Evolutionary conservation across 2,113 vertebrate genomes (phyloP).

Genomic region (rabbit (Oryctolagus cuniculus)): DNA sequence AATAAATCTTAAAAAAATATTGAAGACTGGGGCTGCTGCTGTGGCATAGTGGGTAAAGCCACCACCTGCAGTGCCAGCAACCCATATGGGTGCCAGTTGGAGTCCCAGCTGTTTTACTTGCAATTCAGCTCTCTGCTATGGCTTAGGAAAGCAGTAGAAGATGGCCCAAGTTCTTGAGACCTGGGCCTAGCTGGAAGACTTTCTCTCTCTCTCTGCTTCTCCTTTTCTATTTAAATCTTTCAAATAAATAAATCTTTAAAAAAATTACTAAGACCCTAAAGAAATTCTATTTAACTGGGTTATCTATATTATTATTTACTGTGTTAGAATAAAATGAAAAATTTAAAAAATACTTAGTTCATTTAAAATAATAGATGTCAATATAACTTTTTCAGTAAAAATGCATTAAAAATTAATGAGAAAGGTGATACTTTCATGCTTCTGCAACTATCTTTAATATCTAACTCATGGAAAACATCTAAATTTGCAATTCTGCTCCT

Average conservation of each 20-base stretch:
- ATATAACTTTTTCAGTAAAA: slow-evolving; percentile 19
- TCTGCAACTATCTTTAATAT: slow-evolving; percentile 39
- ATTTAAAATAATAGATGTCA: slow-evolving; percentile 12
- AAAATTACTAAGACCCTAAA: slow-evolving; percentile 35
- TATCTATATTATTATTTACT: slow-evolving; percentile 31
- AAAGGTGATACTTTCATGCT: slow-evolving; percentile 40
- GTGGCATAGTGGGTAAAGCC: too few relatives aligned
- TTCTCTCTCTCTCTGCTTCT: background rate
- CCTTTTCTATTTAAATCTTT: too few relatives aligned
- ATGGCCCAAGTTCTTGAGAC: too few relatives aligned
- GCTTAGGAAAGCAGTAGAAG: too few relatives aligned
- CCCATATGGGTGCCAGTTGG: too few relatives aligned
- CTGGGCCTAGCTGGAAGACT: too few relatives aligned
- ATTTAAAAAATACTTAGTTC: slow-evolving; percentile 36
- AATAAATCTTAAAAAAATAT: too few relatives aligned
- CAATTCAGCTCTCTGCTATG: too few relatives aligned
- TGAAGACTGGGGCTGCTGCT: too few relatives aligned
- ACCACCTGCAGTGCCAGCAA: too few relatives aligned
- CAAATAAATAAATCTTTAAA: background rate
- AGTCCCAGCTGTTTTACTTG: too few relatives aligned
- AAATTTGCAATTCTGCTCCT: background rate
- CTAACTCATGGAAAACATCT: background rate
- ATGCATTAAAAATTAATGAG: slow-evolving; percentile 33
- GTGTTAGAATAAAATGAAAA: slow-evolving; percentile 32
- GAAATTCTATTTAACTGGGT: slow-evolving; percentile 47